Evolutionary conservation across 2,113 vertebrate species (phyloP).

Genomic region (Gnathonemus echidnorhynchus): DNA sequence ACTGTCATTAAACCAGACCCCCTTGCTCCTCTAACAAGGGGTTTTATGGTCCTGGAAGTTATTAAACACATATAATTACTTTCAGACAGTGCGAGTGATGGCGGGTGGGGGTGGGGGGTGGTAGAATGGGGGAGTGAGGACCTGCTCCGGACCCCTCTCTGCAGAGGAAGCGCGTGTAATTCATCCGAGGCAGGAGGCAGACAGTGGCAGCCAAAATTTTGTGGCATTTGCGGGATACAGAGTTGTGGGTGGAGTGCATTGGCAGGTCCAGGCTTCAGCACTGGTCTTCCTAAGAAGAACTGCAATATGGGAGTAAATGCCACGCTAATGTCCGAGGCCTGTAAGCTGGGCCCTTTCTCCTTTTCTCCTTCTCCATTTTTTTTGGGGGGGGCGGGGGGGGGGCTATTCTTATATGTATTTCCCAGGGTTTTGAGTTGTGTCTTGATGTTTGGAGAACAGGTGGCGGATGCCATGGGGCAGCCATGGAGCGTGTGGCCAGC

Average conservation of each 20-base stretch:
- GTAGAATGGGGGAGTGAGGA: not conserved
- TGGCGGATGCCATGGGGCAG: too few species aligned
- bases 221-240: slow-evolving; percentile 7
- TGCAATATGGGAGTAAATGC: slow-evolving; percentile 10
- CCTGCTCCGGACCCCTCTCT: not conserved
- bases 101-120: not conserved
- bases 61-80: slow-evolving; percentile 68
- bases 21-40: slow-evolving; percentile 50
- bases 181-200: not conserved
- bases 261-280: not conserved
- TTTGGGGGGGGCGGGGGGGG: not conserved
- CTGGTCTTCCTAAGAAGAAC: not conserved
- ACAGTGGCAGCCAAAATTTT: slow-evolving; percentile 2
- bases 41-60: slow-evolving; percentile 62
- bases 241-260: not conserved
- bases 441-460: not conserved
- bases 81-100: slow-evolving; percentile 50
- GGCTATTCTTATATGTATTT: not conserved
- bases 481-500: not conserved
- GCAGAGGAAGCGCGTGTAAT: not conserved
- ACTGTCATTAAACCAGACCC: slow-evolving; percentile 58
- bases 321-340: not conserved
- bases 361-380: not conserved
- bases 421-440: not conserved
- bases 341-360: not conserved